phyloP scores from a whole-genome alignment of 2,113 vertebrate genomes.

The Pholis gunnellus region DNA sequence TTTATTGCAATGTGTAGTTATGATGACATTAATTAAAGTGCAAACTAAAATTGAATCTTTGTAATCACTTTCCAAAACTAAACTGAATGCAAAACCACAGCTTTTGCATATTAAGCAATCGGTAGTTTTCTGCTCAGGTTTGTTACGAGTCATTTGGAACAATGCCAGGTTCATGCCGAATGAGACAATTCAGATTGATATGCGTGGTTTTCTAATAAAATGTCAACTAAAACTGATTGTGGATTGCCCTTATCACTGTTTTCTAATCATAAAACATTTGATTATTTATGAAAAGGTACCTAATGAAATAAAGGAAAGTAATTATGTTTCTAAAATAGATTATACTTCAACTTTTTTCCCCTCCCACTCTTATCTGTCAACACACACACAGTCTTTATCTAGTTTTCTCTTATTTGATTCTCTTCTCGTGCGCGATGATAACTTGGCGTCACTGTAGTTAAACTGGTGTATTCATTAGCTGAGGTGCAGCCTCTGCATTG shows the following conservation, averaged over 20 bases:
- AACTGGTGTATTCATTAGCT: conserved; percentile 58
- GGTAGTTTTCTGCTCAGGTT: not conserved
- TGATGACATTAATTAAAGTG: not conserved
- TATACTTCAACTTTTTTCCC: conserved; percentile 21
- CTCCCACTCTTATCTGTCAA: conserved; percentile 47
- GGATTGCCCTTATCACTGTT: conserved; percentile 29
- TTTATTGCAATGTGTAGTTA: not conserved
- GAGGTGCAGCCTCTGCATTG: conserved; percentile 34
- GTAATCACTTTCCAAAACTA: not conserved
- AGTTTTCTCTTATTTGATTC: conserved; percentile 31
- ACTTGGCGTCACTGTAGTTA: conserved; percentile 59
- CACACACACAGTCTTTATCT: not conserved
- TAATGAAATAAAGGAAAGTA: conserved; percentile 21
- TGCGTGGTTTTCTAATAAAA: not conserved
- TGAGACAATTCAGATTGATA: not conserved
- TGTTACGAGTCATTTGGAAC: not conserved
- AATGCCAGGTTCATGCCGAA: not conserved
- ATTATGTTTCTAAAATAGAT: conserved; percentile 58
- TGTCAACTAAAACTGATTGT: conserved; percentile 21
- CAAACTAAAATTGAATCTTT: not conserved
- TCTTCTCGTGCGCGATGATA: conserved; percentile 35
- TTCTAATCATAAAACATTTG: conserved; percentile 45
- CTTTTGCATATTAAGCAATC: not conserved
- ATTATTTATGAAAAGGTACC: conserved; percentile 49
- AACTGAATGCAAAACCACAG: not conserved